Evolutionary conservation across 2,888 invertebrate genomes (phyloP), one percentile per base, ranked within the genome.

Genomic region (Parapristionchus giblindavisi): DNA sequence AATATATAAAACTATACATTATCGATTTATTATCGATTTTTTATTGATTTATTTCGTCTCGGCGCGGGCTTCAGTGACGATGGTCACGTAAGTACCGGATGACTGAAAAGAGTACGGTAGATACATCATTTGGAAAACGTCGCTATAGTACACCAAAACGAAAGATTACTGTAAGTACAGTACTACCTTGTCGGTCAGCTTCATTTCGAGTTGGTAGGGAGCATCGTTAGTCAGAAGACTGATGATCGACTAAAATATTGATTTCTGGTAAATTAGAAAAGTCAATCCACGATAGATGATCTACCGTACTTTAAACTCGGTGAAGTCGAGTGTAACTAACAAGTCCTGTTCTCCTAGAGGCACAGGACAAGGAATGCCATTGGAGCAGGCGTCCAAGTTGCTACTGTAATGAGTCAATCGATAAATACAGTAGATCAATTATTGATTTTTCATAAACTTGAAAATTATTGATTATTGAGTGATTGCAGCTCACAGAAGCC

Each of bases 331-430:
- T n/a, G 54, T 63, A 48, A 80, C 68, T 17, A 38, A 79, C 58
- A 80, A 52, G 24, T 54, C 52, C 11, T 79, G 66, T 40, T 43
- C 65, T 17, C 79, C 81, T 24, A 48, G 38, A n/a, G 63, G 43
- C 38, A 81, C 72, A 3, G 81, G 80, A 61, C 80, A 80, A 1
- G 79, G 72, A n/a, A 80, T 60, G 14, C 80, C 80, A 65, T 79
- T 72, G 34, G 52, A 29, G 48, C 80, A 80, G 14, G 78, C 80
- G 63, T 80, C 76, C 72, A 79, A 51, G 71, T 79, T 74, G 52
- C 60, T 58, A n/a, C 73, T 74, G 24, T 61, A 65, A 65, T 65
- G 2, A 43, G 3, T 29, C 43, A 27, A 21, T 43, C 8, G 43
- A 38, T 24, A 38, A 38, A 14, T 63, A 6, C 21, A 38, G 5